Conservation (phyloP, 2,113 vertebrate genomes). For the Mobula hypostoma region DNA sequence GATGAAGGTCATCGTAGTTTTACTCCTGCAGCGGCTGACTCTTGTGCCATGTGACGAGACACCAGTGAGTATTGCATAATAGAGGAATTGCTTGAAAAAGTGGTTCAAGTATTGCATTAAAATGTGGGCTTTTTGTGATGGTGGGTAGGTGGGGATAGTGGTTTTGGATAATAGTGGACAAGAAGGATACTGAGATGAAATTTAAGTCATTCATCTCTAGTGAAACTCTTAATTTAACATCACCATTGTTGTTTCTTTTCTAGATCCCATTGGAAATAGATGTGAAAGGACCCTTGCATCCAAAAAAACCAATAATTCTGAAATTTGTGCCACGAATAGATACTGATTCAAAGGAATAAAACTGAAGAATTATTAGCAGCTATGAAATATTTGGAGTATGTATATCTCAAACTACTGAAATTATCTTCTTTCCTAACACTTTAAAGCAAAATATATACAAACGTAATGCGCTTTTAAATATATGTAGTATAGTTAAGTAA, state of each 20-base stretch:
- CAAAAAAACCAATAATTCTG: slow-evolving; percentile 61
- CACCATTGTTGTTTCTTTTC: not conserved
- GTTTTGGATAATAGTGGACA: not conserved
- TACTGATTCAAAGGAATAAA: slow-evolving; percentile 41
- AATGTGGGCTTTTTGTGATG: not conserved
- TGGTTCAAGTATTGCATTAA: not conserved
- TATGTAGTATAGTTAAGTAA: too few species aligned
- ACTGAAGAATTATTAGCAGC: not conserved
- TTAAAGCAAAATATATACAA: too few species aligned
- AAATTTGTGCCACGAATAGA: slow-evolving; percentile 56
- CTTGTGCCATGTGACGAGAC: slow-evolving; percentile 66
- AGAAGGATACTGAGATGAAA: not conserved
- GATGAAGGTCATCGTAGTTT: slow-evolving; percentile 57
- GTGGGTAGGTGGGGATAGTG: not conserved
- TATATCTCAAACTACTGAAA: not conserved
- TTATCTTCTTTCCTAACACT: too few species aligned
- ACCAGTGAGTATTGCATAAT: slow-evolving; percentile 50
- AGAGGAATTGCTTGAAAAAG: not conserved
- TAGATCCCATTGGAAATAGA: slow-evolving; percentile 65
- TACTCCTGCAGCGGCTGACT: slow-evolving; percentile 62
- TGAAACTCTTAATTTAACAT: not conserved
- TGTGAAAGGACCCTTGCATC: slow-evolving; percentile 46
- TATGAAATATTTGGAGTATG: not conserved
- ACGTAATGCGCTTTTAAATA: too few species aligned
- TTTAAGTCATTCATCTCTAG: not conserved